Evolutionary conservation across 2,797 vertebrate genomes (phyloP).

Genomic region (Lepus townsendii): DNA sequence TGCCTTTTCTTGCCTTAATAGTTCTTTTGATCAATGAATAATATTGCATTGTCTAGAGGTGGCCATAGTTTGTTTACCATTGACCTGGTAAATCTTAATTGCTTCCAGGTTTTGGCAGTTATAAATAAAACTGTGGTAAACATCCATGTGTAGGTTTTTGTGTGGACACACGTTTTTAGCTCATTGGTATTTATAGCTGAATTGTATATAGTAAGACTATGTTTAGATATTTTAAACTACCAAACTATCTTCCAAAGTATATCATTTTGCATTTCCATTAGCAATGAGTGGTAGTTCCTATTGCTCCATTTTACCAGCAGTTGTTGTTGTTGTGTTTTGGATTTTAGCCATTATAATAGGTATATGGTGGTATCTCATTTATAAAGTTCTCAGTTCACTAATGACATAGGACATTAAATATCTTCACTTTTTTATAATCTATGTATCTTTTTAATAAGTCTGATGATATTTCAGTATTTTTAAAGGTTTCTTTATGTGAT

Average conservation of each 20-base stretch:
- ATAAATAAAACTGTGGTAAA: not conserved
- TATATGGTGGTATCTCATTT: not conserved
- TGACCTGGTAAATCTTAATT: not conserved
- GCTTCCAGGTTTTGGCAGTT: not conserved
- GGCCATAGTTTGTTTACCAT: not conserved
- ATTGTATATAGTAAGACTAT: not conserved
- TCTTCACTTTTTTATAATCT: not conserved
- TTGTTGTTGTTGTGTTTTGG: not conserved
- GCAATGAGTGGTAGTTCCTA: not conserved
- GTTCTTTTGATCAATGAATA: not conserved
- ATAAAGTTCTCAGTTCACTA: too few species aligned
- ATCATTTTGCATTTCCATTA: not conserved
- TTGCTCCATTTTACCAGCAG: not conserved
- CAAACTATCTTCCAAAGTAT: not conserved
- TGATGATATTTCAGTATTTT: not conserved
- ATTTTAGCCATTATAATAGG: not conserved
- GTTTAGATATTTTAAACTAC: not conserved
- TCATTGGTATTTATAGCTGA: not conserved
- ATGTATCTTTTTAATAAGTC: not conserved
- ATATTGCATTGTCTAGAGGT: not conserved
- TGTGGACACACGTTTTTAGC: not conserved
- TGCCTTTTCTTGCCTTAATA: not conserved
- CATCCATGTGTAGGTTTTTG: not conserved
- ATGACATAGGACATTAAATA: not conserved
- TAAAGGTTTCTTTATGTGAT: not conserved